These are phyloP conservation scores for Bergia sp. DNA, from an alignment of 92 coral and sea anemone genomes.

Conservation along the genomic window DNA sequence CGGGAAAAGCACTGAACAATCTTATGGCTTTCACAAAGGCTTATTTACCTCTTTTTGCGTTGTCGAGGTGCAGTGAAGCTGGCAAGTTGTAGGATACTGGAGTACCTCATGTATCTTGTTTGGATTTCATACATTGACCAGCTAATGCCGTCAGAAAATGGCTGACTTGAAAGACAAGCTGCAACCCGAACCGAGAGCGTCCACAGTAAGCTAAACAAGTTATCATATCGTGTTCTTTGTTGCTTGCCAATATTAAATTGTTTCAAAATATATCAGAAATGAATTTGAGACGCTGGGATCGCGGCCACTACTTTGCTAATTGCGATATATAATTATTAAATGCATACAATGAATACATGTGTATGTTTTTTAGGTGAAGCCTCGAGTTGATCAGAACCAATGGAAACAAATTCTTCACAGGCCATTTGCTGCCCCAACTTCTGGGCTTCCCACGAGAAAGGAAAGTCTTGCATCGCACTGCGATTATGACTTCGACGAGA, in stretches of 20 bases:
- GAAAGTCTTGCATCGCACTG: conserved; percentile 20
- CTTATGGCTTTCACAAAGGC: conserved; percentile 3
- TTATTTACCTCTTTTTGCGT: not conserved
- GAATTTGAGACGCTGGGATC: not conserved
- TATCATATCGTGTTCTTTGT: not conserved
- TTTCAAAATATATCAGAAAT: not conserved
- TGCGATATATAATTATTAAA: conserved; percentile 1
- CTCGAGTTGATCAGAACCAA: conserved; percentile 34
- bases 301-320: conserved; percentile 24
- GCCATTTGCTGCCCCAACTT: conserved; percentile 40
- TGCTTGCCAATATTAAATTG: not conserved
- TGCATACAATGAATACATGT: conserved; percentile 21
- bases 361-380: conserved; percentile 13
- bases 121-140: conserved; percentile 41
- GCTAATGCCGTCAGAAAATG: conserved; percentile 49
- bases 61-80: conserved; percentile 48
- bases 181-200: conserved; percentile 19
- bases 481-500: conserved; percentile 44
- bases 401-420: conserved; percentile 36
- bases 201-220: conserved; percentile 29
- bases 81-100: conserved; percentile 14
- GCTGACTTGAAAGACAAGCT: conserved; percentile 46
- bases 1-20: conserved; percentile 33
- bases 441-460: conserved; percentile 27
- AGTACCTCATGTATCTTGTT: conserved; percentile 41